Percentiles rank a stretch among this genome's conserved stretches.
Evolutionary conservation across 2,888 invertebrate genomes (phyloP).

Genomic region (Melieria crassipennis): DNA sequence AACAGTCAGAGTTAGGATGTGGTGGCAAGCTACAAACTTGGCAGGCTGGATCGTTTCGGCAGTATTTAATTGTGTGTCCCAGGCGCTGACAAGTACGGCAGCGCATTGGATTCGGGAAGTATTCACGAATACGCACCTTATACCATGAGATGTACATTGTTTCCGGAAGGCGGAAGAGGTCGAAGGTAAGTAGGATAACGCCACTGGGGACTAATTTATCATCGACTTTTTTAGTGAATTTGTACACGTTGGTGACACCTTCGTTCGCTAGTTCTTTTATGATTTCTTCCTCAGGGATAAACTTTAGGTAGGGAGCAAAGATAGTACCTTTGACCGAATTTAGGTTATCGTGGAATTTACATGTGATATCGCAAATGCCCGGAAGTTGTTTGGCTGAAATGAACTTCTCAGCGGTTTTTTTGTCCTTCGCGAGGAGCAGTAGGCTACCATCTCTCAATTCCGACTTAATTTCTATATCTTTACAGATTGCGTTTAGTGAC

Average conservation of each 20-base stretch:
- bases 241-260: slow-evolving; percentile 9
- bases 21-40: not conserved
- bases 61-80: too few relatives aligned
- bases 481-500: slow-evolving; percentile 13
- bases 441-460: slow-evolving; percentile 23
- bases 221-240: slow-evolving; percentile 19
- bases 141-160: slow-evolving; percentile 17
- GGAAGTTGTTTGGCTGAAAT: slow-evolving; percentile 23
- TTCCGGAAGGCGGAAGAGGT: slow-evolving; percentile 12
- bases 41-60: not conserved
- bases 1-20: not conserved
- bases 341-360: slow-evolving; percentile 21
- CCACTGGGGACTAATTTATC: slow-evolving; percentile 3
- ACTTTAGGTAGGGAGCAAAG: slow-evolving; percentile 22
- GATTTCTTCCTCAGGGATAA: slow-evolving; percentile 27
- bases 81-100: slow-evolving; percentile 14
- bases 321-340: slow-evolving; percentile 24
- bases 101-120: slow-evolving; percentile 18
- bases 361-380: slow-evolving; percentile 23
- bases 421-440: slow-evolving; percentile 25
- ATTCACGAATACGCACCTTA: slow-evolving; percentile 13
- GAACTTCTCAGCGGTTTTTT: slow-evolving; percentile 16
- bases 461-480: slow-evolving; percentile 13
- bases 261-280: slow-evolving; percentile 14
- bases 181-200: slow-evolving; percentile 23